phyloP scores from a whole-genome alignment of 30 jellyfish, hydroid and myxozoan species.

The Pelagia noctiluca region DNA sequence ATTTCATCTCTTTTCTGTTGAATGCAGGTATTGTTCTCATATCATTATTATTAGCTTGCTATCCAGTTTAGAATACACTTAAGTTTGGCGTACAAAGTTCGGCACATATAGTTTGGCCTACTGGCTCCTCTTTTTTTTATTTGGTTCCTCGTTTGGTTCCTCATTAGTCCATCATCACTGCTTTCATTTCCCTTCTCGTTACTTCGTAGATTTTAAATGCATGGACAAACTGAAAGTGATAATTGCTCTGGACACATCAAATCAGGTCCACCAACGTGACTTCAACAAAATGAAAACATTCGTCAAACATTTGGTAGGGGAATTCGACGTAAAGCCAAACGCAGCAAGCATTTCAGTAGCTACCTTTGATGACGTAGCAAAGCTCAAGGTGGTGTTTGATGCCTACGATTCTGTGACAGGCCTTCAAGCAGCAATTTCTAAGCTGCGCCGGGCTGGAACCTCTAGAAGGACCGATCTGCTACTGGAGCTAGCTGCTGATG shows the following conservation, averaged over 20 bases:
- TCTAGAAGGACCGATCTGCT: constrained; percentile 55
- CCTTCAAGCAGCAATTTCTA: not conserved
- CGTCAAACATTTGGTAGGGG: constrained; percentile 3
- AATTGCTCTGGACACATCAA: constrained; percentile 61
- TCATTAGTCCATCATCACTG: not conserved
- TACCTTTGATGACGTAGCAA: constrained; percentile 39
- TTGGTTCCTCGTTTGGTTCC: not conserved
- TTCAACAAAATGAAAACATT: constrained; percentile 13
- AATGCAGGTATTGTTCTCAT: not conserved
- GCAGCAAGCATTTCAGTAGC: constrained; percentile 22
- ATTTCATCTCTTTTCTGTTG: too few relatives aligned
- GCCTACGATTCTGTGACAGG: constrained; percentile 1
- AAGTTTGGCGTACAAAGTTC: not conserved
- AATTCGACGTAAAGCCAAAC: not conserved
- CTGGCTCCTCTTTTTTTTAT: not conserved
- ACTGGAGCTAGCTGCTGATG: constrained; percentile 38
- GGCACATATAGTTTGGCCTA: not conserved
- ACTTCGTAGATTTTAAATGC: constrained; percentile 61
- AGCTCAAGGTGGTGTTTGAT: constrained; percentile 15
- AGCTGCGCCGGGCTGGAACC: not conserved
- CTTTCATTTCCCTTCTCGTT: not conserved
- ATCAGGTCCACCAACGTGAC: not conserved
- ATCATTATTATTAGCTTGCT: not conserved
- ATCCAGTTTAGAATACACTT: not conserved
- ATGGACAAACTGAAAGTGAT: constrained; percentile 48